These are phyloP conservation scores for Drosophila differens DNA, from an alignment of 2,888 invertebrate species.

Conservation along the genomic window DNA sequence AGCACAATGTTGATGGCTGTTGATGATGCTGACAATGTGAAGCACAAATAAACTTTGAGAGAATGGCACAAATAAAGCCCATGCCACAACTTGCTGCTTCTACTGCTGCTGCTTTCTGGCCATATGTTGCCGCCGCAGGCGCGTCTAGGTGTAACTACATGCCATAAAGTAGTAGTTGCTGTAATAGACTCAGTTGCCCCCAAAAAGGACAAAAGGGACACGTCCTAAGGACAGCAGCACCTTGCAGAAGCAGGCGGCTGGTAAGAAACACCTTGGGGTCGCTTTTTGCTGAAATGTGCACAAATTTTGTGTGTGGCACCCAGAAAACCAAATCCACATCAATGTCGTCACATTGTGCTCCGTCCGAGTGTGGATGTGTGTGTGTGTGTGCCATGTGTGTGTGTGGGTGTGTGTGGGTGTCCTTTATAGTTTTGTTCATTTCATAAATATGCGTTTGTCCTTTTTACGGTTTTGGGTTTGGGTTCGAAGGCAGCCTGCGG, in stretches of 20 bases:
- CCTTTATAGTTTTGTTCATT: slow-evolving; percentile 79
- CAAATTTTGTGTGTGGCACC: slow-evolving; percentile 68
- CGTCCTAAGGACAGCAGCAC: slow-evolving; percentile 44
- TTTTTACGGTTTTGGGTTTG: slow-evolving; percentile 54
- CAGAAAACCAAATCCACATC: slow-evolving; percentile 69
- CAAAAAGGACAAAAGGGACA: slow-evolving; percentile 57
- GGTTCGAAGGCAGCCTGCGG: slow-evolving; percentile 63
- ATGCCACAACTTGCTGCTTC: slow-evolving; percentile 16
- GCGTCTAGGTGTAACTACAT: slow-evolving; percentile 76
- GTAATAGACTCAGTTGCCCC: slow-evolving; percentile 71
- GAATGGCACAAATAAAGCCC: slow-evolving; percentile 52
- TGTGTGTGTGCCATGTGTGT: slow-evolving; percentile 23
- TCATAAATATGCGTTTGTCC: slow-evolving; percentile 81
- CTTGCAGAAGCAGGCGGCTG: slow-evolving; percentile 41
- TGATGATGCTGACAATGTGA: slow-evolving; percentile 68
- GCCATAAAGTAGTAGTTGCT: slow-evolving; percentile 73
- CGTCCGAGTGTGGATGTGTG: slow-evolving; percentile 17
- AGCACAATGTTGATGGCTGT: slow-evolving; percentile 67
- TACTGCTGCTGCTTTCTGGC: slow-evolving; percentile 46
- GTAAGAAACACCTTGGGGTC: slow-evolving; percentile 71
- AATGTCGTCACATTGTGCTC: slow-evolving; percentile 76
- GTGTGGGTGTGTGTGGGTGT: slow-evolving; percentile 51
- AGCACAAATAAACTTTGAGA: slow-evolving; percentile 72
- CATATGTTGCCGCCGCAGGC: slow-evolving; percentile 79
- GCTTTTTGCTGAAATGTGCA: slow-evolving; percentile 80